Base-by-base conservation (phyloP, 2,888 invertebrate genomes). In the Troilus luridus region DNA sequence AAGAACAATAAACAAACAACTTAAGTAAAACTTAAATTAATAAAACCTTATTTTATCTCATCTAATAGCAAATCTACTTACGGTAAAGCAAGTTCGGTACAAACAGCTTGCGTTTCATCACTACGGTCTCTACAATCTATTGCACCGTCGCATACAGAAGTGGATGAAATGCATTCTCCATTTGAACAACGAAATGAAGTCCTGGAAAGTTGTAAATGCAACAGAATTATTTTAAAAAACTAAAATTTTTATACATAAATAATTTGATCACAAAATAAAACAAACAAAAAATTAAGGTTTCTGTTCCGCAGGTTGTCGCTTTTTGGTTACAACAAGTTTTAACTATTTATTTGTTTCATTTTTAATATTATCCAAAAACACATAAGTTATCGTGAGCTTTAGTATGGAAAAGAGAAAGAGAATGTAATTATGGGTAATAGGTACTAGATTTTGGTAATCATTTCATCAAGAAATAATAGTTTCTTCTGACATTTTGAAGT, bases 121-220 rank as follows among this genome's bases (percentile, higher is more conserved):
- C 92, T 92, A 17, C 92, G 92, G 91, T 93, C 93, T 17, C 77
- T 27, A 91, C 93, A 93, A 81, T 93, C 92, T 41, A 91, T 91
- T 19, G 88, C 89, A 17, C 93, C 93, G 62, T 93, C 93, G 81
- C 93, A 93, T 27, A 92, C 92, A 19, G 88, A 90, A 59, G 90
- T 92, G 0, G 91, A 64, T 54, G 92, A 91, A 24, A 93, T 92
- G 88, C 93, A 93, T 54, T 92, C 60, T 0, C 92, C 92, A 91
- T 92, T 92, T 14, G 88, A 62, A 91, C 93, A 93, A 24, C 62
- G 77, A 90, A 89, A 93, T 58, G 92, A 85, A 72, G 91, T 27
- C 17, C 92, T 92, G 88, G 24, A 91, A 92, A 85, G 3, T 88
- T 19, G 41, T 11, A 41, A 17, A 77, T 27, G 11, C 5, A n/a